These are phyloP conservation scores for Arvicanthis niloticus DNA, from an alignment of 2,113 vertebrate genomes.

Conservation along the genomic window DNA sequence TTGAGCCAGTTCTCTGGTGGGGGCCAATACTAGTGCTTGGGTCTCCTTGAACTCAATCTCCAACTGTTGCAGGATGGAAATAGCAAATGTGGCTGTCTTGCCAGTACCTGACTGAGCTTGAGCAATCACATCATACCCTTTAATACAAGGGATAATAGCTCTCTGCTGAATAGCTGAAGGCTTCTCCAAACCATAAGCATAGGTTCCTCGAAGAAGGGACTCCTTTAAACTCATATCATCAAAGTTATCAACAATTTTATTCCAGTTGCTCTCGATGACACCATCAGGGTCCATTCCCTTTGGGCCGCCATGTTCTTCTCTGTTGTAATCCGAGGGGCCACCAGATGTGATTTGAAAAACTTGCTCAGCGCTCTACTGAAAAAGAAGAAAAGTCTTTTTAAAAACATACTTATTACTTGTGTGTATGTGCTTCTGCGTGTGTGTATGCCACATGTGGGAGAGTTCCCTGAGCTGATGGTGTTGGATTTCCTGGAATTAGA, in stretches of 20 bases:
- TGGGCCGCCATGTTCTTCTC: constrained; percentile 99
- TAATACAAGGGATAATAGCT: constrained; percentile 99
- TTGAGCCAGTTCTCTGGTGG: background rate
- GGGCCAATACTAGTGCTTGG: no score
- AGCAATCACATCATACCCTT: constrained; percentile 88
- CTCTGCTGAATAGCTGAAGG: constrained; percentile 99
- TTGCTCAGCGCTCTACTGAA: constrained; percentile 78
- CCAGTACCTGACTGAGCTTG: no score
- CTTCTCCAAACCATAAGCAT: constrained; percentile 99
- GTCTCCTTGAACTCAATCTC: no score
- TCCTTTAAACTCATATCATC: constrained; percentile 99
- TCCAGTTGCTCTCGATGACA: constrained; percentile 99
- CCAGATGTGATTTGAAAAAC: constrained; percentile 94
- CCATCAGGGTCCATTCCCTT: constrained; percentile 99
- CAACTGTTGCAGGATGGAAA: no score
- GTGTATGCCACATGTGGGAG: background rate
- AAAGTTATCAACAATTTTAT: constrained; percentile 99
- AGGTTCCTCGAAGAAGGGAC: constrained; percentile 97
- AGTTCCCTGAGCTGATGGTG: background rate
- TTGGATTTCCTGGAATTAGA: no score
- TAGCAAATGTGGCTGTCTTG: no score
- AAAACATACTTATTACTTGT: background rate
- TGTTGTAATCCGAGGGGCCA: constrained; percentile 96
- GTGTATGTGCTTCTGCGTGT: background rate
- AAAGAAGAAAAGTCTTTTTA: background rate